Conservation (phyloP, 2,797 vertebrate genomes). For the Neomorphus geoffroyi region DNA sequence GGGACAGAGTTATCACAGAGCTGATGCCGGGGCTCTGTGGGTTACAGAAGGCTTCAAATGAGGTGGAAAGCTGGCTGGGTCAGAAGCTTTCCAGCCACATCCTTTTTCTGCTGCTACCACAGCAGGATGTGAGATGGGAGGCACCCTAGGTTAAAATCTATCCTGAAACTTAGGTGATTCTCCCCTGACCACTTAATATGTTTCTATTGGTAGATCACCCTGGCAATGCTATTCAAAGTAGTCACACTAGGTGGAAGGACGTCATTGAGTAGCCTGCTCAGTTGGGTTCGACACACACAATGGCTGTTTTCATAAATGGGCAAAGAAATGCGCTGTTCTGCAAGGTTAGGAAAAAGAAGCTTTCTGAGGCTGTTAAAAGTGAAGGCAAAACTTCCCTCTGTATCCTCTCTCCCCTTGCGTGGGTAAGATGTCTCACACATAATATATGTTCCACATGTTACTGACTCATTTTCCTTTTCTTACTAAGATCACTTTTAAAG, state of each 20-base stretch:
- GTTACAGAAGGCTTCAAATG: not conserved
- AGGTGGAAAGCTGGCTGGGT: not conserved
- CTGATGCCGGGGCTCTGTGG: not conserved
- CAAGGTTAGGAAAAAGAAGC: not conserved
- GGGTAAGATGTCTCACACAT: conserved; percentile 3
- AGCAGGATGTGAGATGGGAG: not conserved
- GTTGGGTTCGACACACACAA: not conserved
- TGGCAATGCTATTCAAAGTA: not conserved
- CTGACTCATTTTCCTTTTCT: conserved; percentile 55
- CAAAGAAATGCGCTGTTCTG: not conserved
- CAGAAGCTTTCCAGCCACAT: not conserved
- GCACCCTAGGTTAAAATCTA: not conserved
- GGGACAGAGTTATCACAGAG: not conserved
- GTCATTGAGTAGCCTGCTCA: not conserved
- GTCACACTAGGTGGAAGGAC: not conserved
- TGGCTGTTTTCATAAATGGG: not conserved
- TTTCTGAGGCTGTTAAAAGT: not conserved
- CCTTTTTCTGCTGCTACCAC: not conserved
- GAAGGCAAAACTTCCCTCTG: not conserved
- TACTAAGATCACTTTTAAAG: conserved; percentile 33
- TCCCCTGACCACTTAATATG: not conserved
- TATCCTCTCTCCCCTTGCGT: not conserved
- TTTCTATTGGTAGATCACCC: not conserved
- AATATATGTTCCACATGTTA: not conserved
- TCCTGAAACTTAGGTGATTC: not conserved